Base-by-base conservation (phyloP, 2,888 invertebrate genomes). In the Tanytarsus gracilentus region DNA sequence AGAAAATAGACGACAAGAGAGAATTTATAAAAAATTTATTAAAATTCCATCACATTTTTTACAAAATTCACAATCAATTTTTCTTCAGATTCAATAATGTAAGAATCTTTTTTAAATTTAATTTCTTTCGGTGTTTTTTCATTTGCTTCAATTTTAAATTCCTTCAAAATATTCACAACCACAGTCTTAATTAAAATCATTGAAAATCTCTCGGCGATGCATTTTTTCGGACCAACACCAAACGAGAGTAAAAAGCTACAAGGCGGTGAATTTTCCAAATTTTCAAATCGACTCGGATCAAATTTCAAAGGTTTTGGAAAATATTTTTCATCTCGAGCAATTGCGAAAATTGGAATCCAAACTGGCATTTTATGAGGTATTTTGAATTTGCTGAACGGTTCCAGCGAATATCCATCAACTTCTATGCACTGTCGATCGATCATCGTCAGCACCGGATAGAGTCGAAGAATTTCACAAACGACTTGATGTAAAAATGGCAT, bases 361-460 rank as follows among this genome's bases (percentile, higher is more conserved):
- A 70, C 65, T 0, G 73, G 70, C 71, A 72, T 72, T 16, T 69
- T 70, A 33, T 65, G 62, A 4, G 72, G 69, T 21, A 74, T 65
- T 2, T 21, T 44, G 60, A 67, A 70, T 1, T 68, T 63, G 62
- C 66, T 65, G 44, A 65, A 68, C 0, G 73, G 72, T 14, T 65
- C 63, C 25, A 74, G 52, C 0, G 69, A 66, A 36, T 69, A 72
- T 21, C 67, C 68, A 8, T 62, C 61, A 1, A 62, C 52, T 4
- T 51, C 30, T 4, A 29, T 69, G 59, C 72, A 74, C 30, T 68
- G 65, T n/a, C 75, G 67, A 63, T 75, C 74, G 23, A 75, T 62
- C 62, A 72, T 71, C 2, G 75, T 71, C 5, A 73, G 50, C 0
- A 71, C 67, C 0, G 75, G 74, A 66, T 75, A 75, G 55, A 73